Evolutionary conservation across 2,113 vertebrate genomes (phyloP).

Genomic region (Eupsittula cactorum): DNA sequence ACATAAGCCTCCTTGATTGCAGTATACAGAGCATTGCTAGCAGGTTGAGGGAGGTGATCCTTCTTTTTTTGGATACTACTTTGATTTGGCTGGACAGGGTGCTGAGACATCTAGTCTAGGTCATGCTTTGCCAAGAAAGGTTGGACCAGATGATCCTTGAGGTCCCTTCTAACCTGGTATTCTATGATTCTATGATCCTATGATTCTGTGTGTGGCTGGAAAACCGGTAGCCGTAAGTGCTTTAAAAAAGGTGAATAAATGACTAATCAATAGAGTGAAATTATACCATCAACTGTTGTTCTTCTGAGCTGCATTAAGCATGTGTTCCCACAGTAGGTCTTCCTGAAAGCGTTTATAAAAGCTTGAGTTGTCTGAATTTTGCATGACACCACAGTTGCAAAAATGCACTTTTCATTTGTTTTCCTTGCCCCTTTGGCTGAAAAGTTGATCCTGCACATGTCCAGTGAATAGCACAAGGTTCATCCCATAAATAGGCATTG

Average conservation of each 20-base stretch:
- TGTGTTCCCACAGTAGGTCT: neutral
- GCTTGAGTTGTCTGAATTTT: neutral
- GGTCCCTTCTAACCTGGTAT: neutral
- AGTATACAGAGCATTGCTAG: neutral
- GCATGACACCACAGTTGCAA: fast-evolving
- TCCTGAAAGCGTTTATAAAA: neutral
- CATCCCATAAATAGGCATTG: neutral
- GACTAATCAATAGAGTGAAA: neutral
- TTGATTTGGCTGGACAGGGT: neutral
- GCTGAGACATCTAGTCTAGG: neutral
- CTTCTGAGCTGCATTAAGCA: neutral
- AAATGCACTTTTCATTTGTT: neutral
- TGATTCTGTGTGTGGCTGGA: neutral
- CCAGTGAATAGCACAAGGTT: neutral
- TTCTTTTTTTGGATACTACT: neutral
- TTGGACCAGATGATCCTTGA: neutral
- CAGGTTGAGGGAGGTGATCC: neutral
- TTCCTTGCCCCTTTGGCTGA: neutral
- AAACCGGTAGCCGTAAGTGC: neutral
- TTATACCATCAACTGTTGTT: neutral
- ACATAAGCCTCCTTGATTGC: fast-evolving
- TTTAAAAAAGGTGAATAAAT: neutral
- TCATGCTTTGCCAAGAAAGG: neutral
- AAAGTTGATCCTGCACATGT: neutral
- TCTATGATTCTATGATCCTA: neutral